phyloP scores from a whole-genome alignment of 2,797 vertebrate genomes.

The Alectoris magna region DNA sequence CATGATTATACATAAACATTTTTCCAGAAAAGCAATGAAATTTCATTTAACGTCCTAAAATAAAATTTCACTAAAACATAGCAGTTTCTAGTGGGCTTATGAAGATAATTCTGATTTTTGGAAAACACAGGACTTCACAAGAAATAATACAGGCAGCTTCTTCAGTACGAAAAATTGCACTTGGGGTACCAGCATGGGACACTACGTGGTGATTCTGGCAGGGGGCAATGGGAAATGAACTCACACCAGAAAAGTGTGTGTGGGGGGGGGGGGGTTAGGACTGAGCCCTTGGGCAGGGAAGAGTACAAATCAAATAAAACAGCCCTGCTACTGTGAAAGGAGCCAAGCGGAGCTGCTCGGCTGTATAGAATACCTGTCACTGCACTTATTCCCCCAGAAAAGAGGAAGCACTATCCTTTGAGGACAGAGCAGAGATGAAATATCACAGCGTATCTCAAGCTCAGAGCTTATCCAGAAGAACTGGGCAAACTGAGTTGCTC shows the following conservation, averaged over 20 bases:
- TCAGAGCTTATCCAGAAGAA: background rate
- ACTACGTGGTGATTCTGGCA: background rate
- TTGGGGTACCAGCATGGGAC: background rate
- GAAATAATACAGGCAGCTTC: background rate
- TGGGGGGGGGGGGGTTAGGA: too few species aligned
- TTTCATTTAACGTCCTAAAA: background rate
- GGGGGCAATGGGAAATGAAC: rapidly evolving
- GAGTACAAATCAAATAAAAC: background rate
- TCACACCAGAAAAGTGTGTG: background rate
- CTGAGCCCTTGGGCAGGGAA: background rate
- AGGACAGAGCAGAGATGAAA: background rate
- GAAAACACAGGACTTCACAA: background rate
- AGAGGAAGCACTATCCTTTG: background rate
- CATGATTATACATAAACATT: background rate
- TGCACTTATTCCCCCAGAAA: background rate
- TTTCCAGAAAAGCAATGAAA: background rate
- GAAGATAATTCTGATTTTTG: background rate
- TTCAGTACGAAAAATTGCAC: background rate
- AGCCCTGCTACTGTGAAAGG: background rate
- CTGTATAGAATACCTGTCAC: background rate
- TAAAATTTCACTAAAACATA: background rate
- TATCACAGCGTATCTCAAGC: background rate
- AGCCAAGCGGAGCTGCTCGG: background rate
- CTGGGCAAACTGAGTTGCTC: background rate
- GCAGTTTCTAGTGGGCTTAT: background rate